A percentile compares a stretch with the other conserved stretches of the same genome.
These are phyloP conservation scores for Cheumatopsyche charites DNA, from an alignment of 1,140 invertebrate species.

Conservation along the genomic window DNA sequence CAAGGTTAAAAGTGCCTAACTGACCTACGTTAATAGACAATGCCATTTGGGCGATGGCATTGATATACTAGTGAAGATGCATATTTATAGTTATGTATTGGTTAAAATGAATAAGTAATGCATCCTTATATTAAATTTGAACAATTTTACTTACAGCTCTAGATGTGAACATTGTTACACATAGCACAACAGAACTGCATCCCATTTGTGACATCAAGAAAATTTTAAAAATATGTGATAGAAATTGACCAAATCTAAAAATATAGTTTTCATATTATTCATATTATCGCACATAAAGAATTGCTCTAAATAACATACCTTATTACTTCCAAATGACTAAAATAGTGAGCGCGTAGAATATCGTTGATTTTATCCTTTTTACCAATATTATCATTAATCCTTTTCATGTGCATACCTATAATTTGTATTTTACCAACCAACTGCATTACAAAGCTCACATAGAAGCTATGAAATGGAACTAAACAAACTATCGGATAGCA, in stretches of 20 bases:
- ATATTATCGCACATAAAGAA: background rate
- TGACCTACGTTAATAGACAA: constrained; percentile 26
- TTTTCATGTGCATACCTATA: background rate
- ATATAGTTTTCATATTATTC: background rate
- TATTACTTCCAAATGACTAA: constrained; percentile 10
- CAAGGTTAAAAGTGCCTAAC: constrained; percentile 24
- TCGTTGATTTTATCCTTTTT: background rate
- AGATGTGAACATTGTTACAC: background rate
- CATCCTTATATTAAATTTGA: no score
- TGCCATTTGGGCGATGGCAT: constrained; percentile 16
- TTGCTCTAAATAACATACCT: background rate
- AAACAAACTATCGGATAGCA: background rate
- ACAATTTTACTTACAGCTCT: background rate
- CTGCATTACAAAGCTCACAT: constrained; percentile 7
- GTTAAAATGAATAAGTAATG: no score
- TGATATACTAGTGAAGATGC: background rate
- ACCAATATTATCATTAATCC: background rate
- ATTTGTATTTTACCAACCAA: constrained; percentile 13
- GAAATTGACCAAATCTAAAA: background rate
- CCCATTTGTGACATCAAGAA: background rate
- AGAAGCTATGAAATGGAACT: constrained; percentile 20
- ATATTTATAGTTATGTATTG: no score
- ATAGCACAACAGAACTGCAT: background rate
- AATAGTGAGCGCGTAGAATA: background rate
- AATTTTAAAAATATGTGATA: constrained; percentile 1